Evolutionary conservation across 2,797 vertebrate species (phyloP).

Genomic region (Cetoscarus ocellatus): DNA sequence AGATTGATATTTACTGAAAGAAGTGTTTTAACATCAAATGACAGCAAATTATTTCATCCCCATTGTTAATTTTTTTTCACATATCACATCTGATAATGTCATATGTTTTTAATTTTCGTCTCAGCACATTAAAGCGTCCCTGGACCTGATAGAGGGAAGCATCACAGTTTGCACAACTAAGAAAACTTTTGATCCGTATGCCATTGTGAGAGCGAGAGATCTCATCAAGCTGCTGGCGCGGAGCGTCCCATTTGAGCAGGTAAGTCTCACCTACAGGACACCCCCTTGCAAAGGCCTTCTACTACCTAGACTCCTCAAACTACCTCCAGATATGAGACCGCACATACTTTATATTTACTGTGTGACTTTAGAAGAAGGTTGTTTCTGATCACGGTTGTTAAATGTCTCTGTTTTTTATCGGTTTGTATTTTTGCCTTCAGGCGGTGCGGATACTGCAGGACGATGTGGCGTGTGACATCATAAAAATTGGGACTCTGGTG

Average conservation of each 20-base stretch:
- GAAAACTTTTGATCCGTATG: slow-evolving; percentile 95
- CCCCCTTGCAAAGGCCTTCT: too few species aligned
- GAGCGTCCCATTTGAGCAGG: slow-evolving; percentile 97
- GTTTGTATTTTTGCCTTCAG: slow-evolving; percentile 78
- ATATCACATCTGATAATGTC: not conserved
- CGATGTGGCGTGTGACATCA: slow-evolving; percentile 96
- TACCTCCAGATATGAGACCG: not conserved
- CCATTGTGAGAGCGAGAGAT: slow-evolving; percentile 93
- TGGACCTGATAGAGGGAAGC: slow-evolving; percentile 98
- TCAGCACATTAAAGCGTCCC: slow-evolving; percentile 88
- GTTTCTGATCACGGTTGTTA: not conserved
- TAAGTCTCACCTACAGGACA: slow-evolving; percentile 46
- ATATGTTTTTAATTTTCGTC: slow-evolving; percentile 3
- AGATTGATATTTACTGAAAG: too few species aligned
- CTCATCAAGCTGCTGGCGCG: slow-evolving; percentile 95
- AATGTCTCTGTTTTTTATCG: not conserved
- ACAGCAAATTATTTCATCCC: too few species aligned
- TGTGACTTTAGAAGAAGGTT: not conserved
- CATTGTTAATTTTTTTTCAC: too few species aligned
- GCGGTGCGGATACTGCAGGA: slow-evolving; percentile 94
- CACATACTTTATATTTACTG: not conserved
- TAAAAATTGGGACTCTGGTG: slow-evolving; percentile 95
- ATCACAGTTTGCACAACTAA: slow-evolving; percentile 93
- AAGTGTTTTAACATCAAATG: too few species aligned
- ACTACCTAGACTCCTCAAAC: not conserved